Conservation (phyloP, 2,113 vertebrate species). For the Tursiops truncatus region DNA sequence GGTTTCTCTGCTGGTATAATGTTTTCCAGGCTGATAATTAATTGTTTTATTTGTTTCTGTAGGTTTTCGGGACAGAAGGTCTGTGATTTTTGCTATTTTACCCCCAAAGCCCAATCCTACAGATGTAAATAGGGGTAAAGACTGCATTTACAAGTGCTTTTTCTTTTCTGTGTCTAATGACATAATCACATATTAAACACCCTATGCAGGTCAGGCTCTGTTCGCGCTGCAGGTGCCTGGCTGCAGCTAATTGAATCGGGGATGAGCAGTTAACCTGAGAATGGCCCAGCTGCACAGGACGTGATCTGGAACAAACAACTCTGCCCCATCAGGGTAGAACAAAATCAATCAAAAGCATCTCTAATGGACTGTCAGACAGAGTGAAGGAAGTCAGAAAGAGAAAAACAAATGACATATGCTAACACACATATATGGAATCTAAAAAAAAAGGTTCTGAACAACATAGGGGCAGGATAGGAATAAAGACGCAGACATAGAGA, state of each 20-base stretch:
- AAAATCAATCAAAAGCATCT: neutral
- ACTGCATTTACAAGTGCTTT: neutral
- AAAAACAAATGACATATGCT: too few species aligned
- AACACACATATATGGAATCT: too few species aligned
- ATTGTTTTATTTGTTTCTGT: neutral
- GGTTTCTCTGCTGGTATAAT: neutral
- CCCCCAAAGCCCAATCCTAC: neutral
- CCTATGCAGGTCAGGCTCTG: neutral
- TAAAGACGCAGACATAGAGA: too few species aligned
- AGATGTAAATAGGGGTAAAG: neutral
- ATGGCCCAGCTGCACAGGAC: neutral
- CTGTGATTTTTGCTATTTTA: neutral
- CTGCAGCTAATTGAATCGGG: neutral
- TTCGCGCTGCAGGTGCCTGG: too few species aligned
- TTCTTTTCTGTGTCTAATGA: neutral
- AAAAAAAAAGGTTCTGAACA: too few species aligned
- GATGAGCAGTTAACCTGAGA: neutral
- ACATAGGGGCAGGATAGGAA: too few species aligned
- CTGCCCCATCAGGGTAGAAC: neutral
- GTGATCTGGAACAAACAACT: neutral
- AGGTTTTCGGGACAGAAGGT: neutral
- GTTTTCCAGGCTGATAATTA: neutral
- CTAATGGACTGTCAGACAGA: neutral
- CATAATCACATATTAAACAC: neutral
- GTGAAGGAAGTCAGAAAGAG: too few species aligned